phyloP scores from a whole-genome alignment of 2,888 invertebrate genomes.

The Melitaea athalia region DNA sequence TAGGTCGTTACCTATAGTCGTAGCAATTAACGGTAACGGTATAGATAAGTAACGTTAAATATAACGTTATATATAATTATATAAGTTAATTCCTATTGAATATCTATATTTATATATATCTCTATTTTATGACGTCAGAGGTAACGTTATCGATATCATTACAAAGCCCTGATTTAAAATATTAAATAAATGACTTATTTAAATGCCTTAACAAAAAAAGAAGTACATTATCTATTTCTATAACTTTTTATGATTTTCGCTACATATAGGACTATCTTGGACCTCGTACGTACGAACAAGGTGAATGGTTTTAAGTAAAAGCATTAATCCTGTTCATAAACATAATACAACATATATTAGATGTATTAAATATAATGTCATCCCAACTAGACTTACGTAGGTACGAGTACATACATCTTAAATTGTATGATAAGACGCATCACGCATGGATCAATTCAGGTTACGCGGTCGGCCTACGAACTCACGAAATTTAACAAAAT shows the following conservation, averaged over 20 bases:
- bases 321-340: constrained; percentile 12
- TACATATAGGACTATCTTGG: constrained; percentile 30
- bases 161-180: neutral
- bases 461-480: constrained; percentile 20
- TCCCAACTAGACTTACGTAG: neutral
- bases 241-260: constrained; percentile 24
- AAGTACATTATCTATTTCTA: constrained; percentile 3
- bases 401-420: constrained; percentile 12
- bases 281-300: constrained; percentile 35
- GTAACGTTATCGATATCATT: neutral
- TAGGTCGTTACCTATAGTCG: too few relatives aligned
- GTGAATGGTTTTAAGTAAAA: constrained; percentile 31
- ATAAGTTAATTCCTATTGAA: too few relatives aligned
- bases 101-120: too few relatives aligned
- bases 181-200: neutral
- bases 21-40: too few relatives aligned
- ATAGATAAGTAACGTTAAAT: too few relatives aligned
- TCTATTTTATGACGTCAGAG: too few relatives aligned
- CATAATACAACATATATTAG: constrained; percentile 3
- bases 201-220: neutral
- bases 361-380: neutral
- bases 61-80: too few relatives aligned
- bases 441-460: constrained; percentile 31
- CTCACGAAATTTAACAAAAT: constrained; percentile 27
- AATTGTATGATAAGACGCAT: constrained; percentile 12